These are phyloP conservation scores for Anoplopoma fimbria DNA, from an alignment of 2,113 vertebrate species.

Conservation along the genomic window DNA sequence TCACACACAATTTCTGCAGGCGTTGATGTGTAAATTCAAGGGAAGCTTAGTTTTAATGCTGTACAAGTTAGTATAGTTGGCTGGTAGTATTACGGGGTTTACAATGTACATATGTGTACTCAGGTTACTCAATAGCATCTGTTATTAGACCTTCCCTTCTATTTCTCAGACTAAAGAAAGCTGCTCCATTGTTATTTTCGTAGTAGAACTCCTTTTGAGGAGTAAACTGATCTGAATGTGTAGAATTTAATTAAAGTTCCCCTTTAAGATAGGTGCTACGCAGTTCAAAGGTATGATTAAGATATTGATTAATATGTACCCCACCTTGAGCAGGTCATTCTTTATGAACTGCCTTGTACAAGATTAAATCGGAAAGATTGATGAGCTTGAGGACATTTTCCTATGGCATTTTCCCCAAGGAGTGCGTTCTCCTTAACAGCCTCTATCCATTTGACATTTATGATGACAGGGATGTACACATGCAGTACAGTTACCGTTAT, in stretches of 20 bases:
- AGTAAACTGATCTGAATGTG: not conserved
- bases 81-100: too few species aligned
- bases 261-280: not conserved
- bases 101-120: too few species aligned
- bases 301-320: not conserved
- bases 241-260: not conserved
- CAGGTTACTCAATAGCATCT: not conserved
- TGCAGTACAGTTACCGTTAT: not conserved
- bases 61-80: not conserved
- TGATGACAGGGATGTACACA: not conserved
- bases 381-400: not conserved
- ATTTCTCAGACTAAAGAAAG: not conserved
- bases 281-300: not conserved
- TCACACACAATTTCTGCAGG: too few species aligned
- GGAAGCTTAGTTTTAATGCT: not conserved
- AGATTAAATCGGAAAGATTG: not conserved
- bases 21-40: not conserved
- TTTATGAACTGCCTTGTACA: conserved; percentile 1
- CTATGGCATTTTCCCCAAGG: not conserved
- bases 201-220: not conserved
- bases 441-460: not conserved
- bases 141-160: not conserved
- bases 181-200: not conserved
- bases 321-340: not conserved
- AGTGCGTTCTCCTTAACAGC: not conserved